Conservation (phyloP, 2,113 vertebrate genomes). For the Xenopus borealis region DNA sequence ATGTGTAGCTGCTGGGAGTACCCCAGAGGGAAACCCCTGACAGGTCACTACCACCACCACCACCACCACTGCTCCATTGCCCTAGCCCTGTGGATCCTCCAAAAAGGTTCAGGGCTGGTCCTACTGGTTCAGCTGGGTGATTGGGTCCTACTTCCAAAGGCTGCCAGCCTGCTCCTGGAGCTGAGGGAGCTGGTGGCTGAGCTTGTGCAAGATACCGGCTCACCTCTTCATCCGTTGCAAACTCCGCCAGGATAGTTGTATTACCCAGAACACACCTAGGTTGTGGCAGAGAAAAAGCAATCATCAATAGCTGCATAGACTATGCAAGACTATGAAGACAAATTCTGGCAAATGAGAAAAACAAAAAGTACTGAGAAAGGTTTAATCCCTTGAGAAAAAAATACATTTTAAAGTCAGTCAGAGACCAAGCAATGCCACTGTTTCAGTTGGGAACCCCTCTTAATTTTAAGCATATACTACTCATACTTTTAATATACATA, state of each 20-base stretch:
- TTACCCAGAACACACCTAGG: slow-evolving; percentile 97
- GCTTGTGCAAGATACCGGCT: slow-evolving; percentile 95
- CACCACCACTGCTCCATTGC: slow-evolving; percentile 88
- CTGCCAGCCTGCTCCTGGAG: slow-evolving; percentile 85
- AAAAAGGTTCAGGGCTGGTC: slow-evolving; percentile 89
- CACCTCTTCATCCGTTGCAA: slow-evolving; percentile 95
- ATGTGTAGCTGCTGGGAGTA: slow-evolving; percentile 83
- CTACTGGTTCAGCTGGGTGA: slow-evolving; percentile 83
- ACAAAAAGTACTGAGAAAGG: too few species aligned
- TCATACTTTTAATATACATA: too few species aligned
- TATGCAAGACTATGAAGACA: too few species aligned
- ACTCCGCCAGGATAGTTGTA: slow-evolving; percentile 98
- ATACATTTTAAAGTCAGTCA: too few species aligned
- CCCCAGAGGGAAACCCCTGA: slow-evolving; percentile 86
- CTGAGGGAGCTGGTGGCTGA: slow-evolving; percentile 75
- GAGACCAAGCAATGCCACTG: too few species aligned
- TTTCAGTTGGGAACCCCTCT: too few species aligned
- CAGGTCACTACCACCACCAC: slow-evolving; percentile 72
- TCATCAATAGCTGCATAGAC: too few species aligned
- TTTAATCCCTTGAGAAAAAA: too few species aligned
- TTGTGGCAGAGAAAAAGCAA: too few species aligned
- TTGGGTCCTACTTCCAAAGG: slow-evolving; percentile 85
- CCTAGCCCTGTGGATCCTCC: slow-evolving; percentile 80
- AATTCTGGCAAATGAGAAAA: too few species aligned
- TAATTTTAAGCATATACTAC: too few species aligned